phyloP scores from a whole-genome alignment of 2,113 vertebrate species.

The Crotalus helleri region DNA sequence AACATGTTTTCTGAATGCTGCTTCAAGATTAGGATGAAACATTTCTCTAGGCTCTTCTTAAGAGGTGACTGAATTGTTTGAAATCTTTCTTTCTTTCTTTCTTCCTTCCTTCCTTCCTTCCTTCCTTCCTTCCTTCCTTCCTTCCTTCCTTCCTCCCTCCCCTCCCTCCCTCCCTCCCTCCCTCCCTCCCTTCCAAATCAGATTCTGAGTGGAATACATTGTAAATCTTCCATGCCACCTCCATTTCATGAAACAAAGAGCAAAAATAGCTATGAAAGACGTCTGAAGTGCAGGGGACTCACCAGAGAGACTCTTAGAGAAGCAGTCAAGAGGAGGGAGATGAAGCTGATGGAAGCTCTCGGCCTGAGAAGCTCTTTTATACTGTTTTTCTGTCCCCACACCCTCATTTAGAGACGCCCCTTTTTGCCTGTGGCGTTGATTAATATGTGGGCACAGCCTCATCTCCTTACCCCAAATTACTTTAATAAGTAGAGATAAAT shows the following conservation, averaged over 20 bases:
- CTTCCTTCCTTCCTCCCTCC: too few relatives aligned
- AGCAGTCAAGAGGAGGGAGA: not conserved
- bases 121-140: too few relatives aligned
- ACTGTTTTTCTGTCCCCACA: not conserved
- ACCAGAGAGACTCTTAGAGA: not conserved
- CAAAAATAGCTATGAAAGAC: not conserved
- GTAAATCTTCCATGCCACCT: too few relatives aligned
- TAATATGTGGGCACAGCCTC: not conserved
- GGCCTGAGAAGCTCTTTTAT: not conserved
- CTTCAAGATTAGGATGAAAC: not conserved
- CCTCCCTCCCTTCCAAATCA: not conserved
- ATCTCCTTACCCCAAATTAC: not conserved
- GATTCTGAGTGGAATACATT: too few relatives aligned
- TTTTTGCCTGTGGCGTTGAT: not conserved
- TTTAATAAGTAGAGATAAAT: not conserved
- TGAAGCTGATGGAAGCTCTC: not conserved
- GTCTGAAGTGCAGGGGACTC: not conserved
- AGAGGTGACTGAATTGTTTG: too few relatives aligned
- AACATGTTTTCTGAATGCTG: not conserved
- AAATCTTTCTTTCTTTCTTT: not conserved
- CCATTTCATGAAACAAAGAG: not conserved
- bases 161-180: not conserved
- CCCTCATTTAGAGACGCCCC: fast-evolving
- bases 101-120: not conserved
- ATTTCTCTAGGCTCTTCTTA: too few relatives aligned